These are phyloP conservation scores for Macaria notata DNA, from an alignment of 2,888 invertebrate genomes.

Conservation along the genomic window DNA sequence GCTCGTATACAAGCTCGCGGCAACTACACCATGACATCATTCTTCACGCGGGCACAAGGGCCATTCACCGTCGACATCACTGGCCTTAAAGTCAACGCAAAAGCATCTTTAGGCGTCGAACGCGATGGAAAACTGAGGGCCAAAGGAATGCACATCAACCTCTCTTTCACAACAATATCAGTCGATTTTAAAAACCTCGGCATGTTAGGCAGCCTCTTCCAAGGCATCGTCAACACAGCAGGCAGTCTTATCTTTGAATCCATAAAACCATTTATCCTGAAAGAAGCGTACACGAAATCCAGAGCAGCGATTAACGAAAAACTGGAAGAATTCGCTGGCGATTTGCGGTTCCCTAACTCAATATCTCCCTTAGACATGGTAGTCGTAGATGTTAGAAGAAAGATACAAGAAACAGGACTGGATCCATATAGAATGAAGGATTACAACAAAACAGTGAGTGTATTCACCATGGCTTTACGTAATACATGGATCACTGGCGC, in stretches of 20 bases:
- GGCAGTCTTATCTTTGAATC: constrained; percentile 92
- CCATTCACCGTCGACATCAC: constrained; percentile 90
- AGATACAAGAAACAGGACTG: constrained; percentile 84
- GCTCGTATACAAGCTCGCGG: constrained; percentile 88
- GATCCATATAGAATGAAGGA: constrained; percentile 90
- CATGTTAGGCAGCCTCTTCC: constrained; percentile 86
- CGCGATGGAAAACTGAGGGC: constrained; percentile 89
- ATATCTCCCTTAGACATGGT: constrained; percentile 93
- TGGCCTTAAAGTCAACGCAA: constrained; percentile 86
- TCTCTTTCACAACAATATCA: constrained; percentile 87
- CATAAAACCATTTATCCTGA: constrained; percentile 91
- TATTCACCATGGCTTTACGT: constrained; percentile 85
- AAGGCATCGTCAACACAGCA: constrained; percentile 90
- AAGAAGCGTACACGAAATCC: constrained; percentile 89
- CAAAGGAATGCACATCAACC: constrained; percentile 90
- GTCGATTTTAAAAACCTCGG: constrained; percentile 93
- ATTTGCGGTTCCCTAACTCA: constrained; percentile 90
- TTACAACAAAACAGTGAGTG: constrained; percentile 87
- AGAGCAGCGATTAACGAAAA: constrained; percentile 88
- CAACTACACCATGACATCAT: constrained; percentile 87
- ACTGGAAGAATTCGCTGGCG: constrained; percentile 85
- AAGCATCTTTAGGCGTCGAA: constrained; percentile 87
- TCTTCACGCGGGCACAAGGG: constrained; percentile 86
- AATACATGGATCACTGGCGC: constrained; percentile 91
- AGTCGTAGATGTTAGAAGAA: constrained; percentile 87